Evolutionary conservation across 2,113 vertebrate genomes (phyloP).

Genomic region (Neoarius graeffei): DNA sequence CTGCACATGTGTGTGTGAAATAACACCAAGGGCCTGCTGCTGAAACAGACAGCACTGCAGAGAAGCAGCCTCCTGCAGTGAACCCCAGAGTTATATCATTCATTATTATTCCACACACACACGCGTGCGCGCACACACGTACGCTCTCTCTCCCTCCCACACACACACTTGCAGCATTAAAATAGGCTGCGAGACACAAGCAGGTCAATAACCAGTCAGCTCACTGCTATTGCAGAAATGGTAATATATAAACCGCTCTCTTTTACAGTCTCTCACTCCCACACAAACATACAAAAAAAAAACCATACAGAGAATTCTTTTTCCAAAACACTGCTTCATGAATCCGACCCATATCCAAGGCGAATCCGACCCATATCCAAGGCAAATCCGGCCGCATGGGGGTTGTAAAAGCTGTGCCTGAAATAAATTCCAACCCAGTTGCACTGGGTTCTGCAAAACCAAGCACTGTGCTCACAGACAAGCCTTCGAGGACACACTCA

Average conservation of each 20-base stretch:
- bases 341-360: constrained; percentile 20
- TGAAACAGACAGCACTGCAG: constrained; percentile 43
- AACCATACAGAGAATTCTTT: not conserved
- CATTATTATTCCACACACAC: constrained; percentile 44
- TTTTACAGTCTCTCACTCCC: constrained; percentile 10
- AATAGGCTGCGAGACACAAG: constrained; percentile 9
- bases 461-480: constrained; percentile 21
- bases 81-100: constrained; percentile 25
- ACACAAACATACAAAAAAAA: constrained; percentile 26
- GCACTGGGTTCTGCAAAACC: constrained; percentile 5
- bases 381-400: constrained; percentile 9
- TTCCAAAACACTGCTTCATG: constrained; percentile 7
- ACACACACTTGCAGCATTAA: not conserved
- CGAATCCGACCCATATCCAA: constrained; percentile 20
- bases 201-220: constrained; percentile 33
- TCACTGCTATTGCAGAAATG: constrained; percentile 17
- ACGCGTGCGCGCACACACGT: not conserved
- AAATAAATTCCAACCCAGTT: constrained; percentile 25
- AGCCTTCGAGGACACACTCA: constrained; percentile 41
- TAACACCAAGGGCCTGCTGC: constrained; percentile 18
- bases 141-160: constrained; percentile 30
- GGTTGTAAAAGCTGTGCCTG: constrained; percentile 5
- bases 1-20: not conserved
- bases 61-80: constrained; percentile 41
- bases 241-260: not conserved